phyloP scores from a whole-genome alignment of 2,113 vertebrate species.

The Electrona antarctica region DNA sequence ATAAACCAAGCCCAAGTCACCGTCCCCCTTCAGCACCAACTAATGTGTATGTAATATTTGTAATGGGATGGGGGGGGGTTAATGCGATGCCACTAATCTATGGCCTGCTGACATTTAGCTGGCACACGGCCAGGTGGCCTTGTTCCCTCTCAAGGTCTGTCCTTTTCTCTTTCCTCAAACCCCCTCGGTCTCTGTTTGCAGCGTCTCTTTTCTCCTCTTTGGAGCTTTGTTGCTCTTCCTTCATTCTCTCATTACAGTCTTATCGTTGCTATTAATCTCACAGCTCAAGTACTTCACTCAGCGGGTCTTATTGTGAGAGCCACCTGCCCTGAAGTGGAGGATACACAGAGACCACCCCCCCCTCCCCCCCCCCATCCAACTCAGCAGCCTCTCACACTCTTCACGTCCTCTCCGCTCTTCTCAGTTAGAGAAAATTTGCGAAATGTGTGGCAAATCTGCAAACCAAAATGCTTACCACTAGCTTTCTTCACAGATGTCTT shows the following conservation, averaged over 20 bases:
- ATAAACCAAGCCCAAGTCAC: constrained; percentile 29
- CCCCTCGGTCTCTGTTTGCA: constrained; percentile 14
- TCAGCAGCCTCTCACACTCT: neutral
- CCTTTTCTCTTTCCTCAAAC: constrained; percentile 17
- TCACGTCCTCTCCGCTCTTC: neutral
- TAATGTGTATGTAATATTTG: constrained; percentile 63
- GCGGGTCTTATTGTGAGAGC: constrained; percentile 72
- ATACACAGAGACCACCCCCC: constrained; percentile 32
- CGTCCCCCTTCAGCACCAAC: constrained; percentile 65
- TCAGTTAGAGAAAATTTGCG: neutral
- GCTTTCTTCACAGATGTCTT: too few relatives aligned
- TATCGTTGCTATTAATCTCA: constrained; percentile 77
- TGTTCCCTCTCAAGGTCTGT: constrained; percentile 46
- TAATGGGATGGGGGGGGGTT: constrained; percentile 49
- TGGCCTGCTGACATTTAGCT: constrained; percentile 68
- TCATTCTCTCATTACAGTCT: constrained; percentile 52
- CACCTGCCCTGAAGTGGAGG: constrained; percentile 63
- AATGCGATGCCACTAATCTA: constrained; percentile 69
- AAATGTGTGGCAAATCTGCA: too few relatives aligned
- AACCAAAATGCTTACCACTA: too few relatives aligned
- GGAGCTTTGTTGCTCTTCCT: neutral
- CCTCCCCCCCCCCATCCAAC: neutral
- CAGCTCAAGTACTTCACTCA: constrained; percentile 75
- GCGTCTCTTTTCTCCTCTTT: neutral
- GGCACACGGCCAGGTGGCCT: constrained; percentile 60